Percentiles rank a stretch among this genome's conserved stretches.
Conservation (phyloP, 2,888 invertebrate species). For the Cephus nigrinus region DNA sequence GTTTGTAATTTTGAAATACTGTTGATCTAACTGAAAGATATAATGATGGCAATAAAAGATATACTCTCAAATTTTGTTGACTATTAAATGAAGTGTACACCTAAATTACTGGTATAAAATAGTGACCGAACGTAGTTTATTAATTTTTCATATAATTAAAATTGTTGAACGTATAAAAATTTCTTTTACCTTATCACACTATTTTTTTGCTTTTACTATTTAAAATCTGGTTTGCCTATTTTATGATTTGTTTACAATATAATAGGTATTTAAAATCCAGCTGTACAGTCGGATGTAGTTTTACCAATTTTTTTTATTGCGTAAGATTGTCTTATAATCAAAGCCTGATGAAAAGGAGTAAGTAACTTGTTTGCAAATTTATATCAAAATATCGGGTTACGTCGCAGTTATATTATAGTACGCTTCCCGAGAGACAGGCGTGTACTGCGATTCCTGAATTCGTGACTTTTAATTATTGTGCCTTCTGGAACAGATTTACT, state of each 20-base stretch:
- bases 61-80: neutral
- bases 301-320: neutral
- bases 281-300: neutral
- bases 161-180: neutral
- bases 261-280: neutral
- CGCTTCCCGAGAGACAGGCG: neutral
- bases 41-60: neutral
- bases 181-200: neutral
- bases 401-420: neutral
- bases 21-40: neutral
- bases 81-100: neutral
- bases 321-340: neutral
- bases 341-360: neutral
- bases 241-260: neutral
- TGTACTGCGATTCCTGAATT: neutral
- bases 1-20: neutral
- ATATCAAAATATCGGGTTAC: neutral
- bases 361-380: neutral
- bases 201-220: neutral
- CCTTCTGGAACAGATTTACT: neutral
- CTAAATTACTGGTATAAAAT: neutral
- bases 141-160: neutral
- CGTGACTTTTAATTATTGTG: neutral
- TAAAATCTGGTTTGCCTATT: neutral
- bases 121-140: neutral